Conservation (phyloP, 1,140 invertebrate genomes). For the Arctopsyche grandis region DNA sequence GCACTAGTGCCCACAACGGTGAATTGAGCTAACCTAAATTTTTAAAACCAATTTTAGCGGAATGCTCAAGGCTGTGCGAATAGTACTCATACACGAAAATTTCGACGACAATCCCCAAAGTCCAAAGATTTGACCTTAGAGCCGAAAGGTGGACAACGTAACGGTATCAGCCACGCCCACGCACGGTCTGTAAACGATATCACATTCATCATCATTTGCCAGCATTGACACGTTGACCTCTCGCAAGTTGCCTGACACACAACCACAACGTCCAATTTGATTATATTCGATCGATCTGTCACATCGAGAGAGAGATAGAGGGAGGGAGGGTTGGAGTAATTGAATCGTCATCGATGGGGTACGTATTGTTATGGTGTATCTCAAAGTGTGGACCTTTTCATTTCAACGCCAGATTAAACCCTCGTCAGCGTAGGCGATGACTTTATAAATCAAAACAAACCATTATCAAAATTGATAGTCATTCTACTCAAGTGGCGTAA, state of each 20-base stretch:
- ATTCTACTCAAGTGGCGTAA: background rate
- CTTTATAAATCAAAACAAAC: constrained; percentile 21
- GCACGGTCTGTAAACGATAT: background rate
- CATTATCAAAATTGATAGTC: constrained; percentile 1
- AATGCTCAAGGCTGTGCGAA: no score
- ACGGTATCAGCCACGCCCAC: constrained; percentile 28
- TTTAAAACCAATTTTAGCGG: no score
- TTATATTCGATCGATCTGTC: background rate
- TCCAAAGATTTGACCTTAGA: constrained; percentile 30
- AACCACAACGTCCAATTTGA: background rate
- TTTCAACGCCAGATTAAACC: constrained; percentile 5
- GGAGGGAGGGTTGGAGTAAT: background rate
- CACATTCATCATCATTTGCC: constrained; percentile 22
- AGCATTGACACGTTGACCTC: constrained; percentile 38
- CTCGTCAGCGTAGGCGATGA: constrained; percentile 16
- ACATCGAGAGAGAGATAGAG: background rate
- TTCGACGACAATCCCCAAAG: background rate
- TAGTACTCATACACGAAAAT: no score
- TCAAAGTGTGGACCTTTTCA: background rate
- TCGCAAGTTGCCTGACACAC: no score
- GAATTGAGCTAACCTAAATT: background rate
- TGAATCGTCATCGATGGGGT: background rate
- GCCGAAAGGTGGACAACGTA: background rate
- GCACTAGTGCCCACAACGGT: no score
- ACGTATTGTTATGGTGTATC: no score